phyloP scores from a whole-genome alignment of 1,140 invertebrate genomes.

The Panagrolaimus sp. region DNA sequence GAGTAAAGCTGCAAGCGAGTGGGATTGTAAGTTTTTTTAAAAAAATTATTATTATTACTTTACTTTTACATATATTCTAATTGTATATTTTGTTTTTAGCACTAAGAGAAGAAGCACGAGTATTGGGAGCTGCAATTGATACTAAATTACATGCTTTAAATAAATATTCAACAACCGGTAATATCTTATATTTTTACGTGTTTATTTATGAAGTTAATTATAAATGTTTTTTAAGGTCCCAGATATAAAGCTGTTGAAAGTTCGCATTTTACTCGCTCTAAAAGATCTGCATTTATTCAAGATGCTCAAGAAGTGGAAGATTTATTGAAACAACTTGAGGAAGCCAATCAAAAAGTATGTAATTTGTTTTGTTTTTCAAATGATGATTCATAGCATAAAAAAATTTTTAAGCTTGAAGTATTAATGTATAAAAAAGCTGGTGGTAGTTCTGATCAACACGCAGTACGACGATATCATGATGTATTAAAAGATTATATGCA shows the following conservation, averaged over 20 bases:
- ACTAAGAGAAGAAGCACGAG: slow-evolving; percentile 4
- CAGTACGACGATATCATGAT: not conserved
- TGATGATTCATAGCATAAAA: not conserved
- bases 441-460: slow-evolving; percentile 5
- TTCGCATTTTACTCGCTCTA: slow-evolving; percentile 3
- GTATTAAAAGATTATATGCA: slow-evolving; percentile 1
- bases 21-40: slow-evolving; percentile 7
- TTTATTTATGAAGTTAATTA: not conserved
- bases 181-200: not conserved
- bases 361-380: not conserved
- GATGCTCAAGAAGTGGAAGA: slow-evolving; percentile 12
- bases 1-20: not conserved
- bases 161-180: slow-evolving; percentile 4
- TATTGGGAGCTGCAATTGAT: slow-evolving; percentile 3
- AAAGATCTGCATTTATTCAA: not conserved
- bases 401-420: not conserved
- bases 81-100: not conserved
- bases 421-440: not conserved
- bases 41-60: not conserved
- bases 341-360: not conserved
- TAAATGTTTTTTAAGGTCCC: slow-evolving; percentile 1
- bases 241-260: slow-evolving; percentile 6
- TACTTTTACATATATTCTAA: not conserved
- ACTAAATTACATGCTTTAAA: slow-evolving; percentile 7
- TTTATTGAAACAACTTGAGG: slow-evolving; percentile 3